Percentiles rank a stretch among this genome's conserved stretches.
phyloP scores from a whole-genome alignment of 2,888 invertebrate genomes.

The Chironomus riparius region DNA sequence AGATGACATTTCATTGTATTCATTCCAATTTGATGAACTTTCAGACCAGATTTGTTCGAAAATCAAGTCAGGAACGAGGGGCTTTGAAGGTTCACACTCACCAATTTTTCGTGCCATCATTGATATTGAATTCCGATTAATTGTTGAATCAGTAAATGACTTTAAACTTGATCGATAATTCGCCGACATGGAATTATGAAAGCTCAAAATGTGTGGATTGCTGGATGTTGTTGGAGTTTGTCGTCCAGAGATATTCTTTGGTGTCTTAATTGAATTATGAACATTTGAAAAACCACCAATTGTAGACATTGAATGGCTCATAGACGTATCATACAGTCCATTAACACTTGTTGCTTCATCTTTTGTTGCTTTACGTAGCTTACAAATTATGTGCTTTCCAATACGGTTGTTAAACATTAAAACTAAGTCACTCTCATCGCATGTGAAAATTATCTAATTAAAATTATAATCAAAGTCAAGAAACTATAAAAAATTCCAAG shows the following conservation, averaged over 20 bases:
- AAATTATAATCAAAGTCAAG: too few relatives aligned
- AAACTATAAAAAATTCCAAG: too few relatives aligned
- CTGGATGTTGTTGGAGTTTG: conserved; percentile 29
- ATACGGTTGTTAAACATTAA: conserved; percentile 69
- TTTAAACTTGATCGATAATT: conserved; percentile 44
- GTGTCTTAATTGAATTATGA: not conserved
- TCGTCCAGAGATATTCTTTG: not conserved
- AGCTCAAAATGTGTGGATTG: conserved; percentile 34
- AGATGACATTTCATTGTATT: conserved; percentile 51
- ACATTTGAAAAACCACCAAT: conserved; percentile 4
- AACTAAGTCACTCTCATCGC: conserved; percentile 68
- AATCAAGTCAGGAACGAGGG: conserved; percentile 75
- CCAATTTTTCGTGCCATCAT: conserved; percentile 45
- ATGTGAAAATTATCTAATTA: conserved; percentile 65
- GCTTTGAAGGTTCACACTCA: conserved; percentile 51
- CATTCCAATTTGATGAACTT: conserved; percentile 44
- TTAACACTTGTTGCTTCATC: conserved; percentile 58
- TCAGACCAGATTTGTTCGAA: conserved; percentile 88
- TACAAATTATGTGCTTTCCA: conserved; percentile 74
- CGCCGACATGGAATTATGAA: conserved; percentile 33
- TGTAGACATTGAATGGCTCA: not conserved
- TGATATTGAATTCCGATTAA: conserved; percentile 37
- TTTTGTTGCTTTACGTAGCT: conserved; percentile 60
- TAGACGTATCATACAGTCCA: not conserved
- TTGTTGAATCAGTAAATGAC: conserved; percentile 45